phyloP scores from a whole-genome alignment of 1,140 invertebrate genomes.

The Nebria ingens region DNA sequence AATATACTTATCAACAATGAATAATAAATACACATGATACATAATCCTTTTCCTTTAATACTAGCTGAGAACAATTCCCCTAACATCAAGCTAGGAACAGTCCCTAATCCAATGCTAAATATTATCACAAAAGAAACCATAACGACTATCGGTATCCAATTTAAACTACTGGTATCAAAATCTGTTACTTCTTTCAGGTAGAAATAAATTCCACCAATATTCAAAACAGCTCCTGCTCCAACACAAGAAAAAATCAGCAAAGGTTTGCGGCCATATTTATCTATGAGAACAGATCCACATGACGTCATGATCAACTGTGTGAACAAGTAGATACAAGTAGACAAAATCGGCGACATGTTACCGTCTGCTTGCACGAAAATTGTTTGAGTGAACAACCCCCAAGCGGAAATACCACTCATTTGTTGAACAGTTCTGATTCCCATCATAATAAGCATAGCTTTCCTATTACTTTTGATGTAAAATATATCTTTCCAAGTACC shows the following conservation, averaged over 20 bases:
- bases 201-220: constrained; percentile 1
- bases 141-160: constrained; percentile 47
- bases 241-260: neutral
- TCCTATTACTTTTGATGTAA: constrained; percentile 44
- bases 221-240: neutral
- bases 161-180: constrained; percentile 22
- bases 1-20: constrained; percentile 26
- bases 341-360: constrained; percentile 25
- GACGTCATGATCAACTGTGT: constrained; percentile 55
- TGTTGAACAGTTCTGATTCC: constrained; percentile 65
- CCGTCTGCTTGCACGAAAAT: constrained; percentile 54
- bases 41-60: constrained; percentile 26
- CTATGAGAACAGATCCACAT: constrained; percentile 39
- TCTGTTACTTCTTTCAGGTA: constrained; percentile 15
- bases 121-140: constrained; percentile 54
- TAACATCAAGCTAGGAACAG: constrained; percentile 37
- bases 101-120: constrained; percentile 54
- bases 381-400: constrained; percentile 62
- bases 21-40: constrained; percentile 18
- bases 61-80: constrained; percentile 27
- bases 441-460: constrained; percentile 51
- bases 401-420: constrained; percentile 61
- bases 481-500: constrained; percentile 41
- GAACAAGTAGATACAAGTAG: constrained; percentile 48
- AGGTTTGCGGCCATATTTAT: neutral